Conservation (phyloP, 2,797 vertebrate species). For the Bradypus variegatus region DNA sequence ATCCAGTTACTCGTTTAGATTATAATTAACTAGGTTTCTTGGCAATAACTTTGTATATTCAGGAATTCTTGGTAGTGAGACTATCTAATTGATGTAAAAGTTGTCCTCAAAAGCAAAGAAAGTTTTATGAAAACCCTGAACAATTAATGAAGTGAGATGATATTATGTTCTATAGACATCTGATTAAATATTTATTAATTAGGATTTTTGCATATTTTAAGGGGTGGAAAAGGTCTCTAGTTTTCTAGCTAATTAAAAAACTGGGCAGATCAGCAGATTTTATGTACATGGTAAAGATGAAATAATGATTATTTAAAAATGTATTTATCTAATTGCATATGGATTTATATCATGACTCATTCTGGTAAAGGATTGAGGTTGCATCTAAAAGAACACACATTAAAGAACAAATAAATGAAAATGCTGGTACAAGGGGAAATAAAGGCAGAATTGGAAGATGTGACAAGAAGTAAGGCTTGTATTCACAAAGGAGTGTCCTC, state of each 20-base stretch:
- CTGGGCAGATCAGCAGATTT: background rate
- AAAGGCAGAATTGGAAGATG: rapidly evolving
- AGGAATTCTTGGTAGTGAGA: background rate
- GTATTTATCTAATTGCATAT: background rate
- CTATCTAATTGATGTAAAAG: background rate
- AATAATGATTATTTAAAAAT: background rate
- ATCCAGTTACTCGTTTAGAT: background rate
- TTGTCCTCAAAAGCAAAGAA: background rate
- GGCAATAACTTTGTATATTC: background rate
- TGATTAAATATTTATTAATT: background rate
- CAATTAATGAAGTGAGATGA: background rate
- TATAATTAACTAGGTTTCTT: background rate
- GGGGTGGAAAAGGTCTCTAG: background rate
- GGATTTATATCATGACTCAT: background rate
- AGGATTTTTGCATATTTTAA: background rate
- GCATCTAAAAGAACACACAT: background rate
- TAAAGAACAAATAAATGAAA: background rate
- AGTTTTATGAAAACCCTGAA: background rate
- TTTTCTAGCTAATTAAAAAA: background rate
- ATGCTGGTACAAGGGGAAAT: background rate
- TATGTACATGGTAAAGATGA: background rate
- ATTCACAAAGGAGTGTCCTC: too few relatives aligned
- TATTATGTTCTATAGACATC: background rate
- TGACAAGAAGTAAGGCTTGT: background rate
- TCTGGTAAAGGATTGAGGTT: background rate